Base-by-base conservation (phyloP, 1,140 invertebrate species). In the Heliothis virescens region DNA sequence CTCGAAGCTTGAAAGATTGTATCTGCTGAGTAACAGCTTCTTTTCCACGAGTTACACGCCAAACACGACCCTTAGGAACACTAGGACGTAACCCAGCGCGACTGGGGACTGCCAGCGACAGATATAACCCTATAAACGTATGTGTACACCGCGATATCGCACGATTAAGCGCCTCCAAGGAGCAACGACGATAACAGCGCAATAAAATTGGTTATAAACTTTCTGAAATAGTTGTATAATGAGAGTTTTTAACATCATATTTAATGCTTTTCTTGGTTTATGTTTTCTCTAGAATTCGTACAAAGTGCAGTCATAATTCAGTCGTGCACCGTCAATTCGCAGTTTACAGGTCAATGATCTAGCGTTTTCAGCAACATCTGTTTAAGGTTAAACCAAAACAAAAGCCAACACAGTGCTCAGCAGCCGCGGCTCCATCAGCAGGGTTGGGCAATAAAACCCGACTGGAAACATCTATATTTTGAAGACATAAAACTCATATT, bases 401-500 rank as follows among this genome's bases (percentile, higher is more conserved):
- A 67, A 48, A 12, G 11, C 3, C 63, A 41, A 41, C 62, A 48
- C 63, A 67, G 50, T 2, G 48, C 18, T 67, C 16, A 5, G 34
- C n/a, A 50, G 18, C 62, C 62, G 63, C 63, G 29, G 62, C 48
- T 69, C 75, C 63, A 78, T 69, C 60, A 78, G 34, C 67, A 69
- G 50, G 29, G 63, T 10, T 41, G 11, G n/a, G 52, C 60, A 76
- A 76, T 76, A 76, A 76, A 76, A 76, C 16, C 53, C 62, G 65
- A 50, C 67, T 71, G 21, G 52, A 55, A 78, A 59, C 52, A 55
- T 78, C 75, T 78, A 78, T 69, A 87, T 86, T 81, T 87, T 86
- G 75, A 79, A 47, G 85, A 82, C 83, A 89, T 91, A 87, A 87
- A 85, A 87, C 82, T 87, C 85, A 89, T 91, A 89, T 89, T 89